phyloP scores from a whole-genome alignment of 2,888 invertebrate genomes.

The Melinopterus prodromus region DNA sequence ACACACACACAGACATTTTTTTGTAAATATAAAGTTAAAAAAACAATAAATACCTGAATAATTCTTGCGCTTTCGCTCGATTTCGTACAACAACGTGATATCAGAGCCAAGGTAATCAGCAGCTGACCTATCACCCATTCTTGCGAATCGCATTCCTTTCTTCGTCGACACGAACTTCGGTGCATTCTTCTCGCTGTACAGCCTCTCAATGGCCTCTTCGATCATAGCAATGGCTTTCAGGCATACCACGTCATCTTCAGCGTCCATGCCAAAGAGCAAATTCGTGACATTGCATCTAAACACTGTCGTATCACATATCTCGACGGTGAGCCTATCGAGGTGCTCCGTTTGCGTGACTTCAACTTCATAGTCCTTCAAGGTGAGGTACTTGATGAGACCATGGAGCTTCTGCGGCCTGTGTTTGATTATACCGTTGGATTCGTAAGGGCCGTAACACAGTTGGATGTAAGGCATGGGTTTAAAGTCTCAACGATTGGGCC shows the following conservation, averaged over 20 bases:
- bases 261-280: slow-evolving; percentile 52
- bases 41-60: too few relatives aligned
- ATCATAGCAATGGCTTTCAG: slow-evolving; percentile 47
- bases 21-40: too few relatives aligned
- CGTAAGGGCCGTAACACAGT: slow-evolving; percentile 55
- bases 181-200: slow-evolving; percentile 43
- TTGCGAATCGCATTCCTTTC: slow-evolving; percentile 17
- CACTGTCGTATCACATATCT: slow-evolving; percentile 50
- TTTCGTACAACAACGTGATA: background rate
- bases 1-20: too few relatives aligned
- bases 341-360: slow-evolving; percentile 50
- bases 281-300: slow-evolving; percentile 53
- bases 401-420: slow-evolving; percentile 52
- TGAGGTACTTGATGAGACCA: slow-evolving; percentile 45
- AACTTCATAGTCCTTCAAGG: slow-evolving; percentile 46
- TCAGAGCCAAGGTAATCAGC: background rate
- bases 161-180: slow-evolving; percentile 35
- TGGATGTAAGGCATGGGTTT: slow-evolving; percentile 39
- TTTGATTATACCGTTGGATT: slow-evolving; percentile 51
- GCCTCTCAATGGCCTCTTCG: slow-evolving; percentile 49
- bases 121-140: background rate
- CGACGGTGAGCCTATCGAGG: slow-evolving; percentile 51
- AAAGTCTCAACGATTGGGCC: background rate
- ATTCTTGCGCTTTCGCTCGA: background rate
- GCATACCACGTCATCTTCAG: slow-evolving; percentile 51